Evolutionary conservation across 2,888 invertebrate genomes (phyloP).

Genomic region (Protophormia terraenovae): DNA sequence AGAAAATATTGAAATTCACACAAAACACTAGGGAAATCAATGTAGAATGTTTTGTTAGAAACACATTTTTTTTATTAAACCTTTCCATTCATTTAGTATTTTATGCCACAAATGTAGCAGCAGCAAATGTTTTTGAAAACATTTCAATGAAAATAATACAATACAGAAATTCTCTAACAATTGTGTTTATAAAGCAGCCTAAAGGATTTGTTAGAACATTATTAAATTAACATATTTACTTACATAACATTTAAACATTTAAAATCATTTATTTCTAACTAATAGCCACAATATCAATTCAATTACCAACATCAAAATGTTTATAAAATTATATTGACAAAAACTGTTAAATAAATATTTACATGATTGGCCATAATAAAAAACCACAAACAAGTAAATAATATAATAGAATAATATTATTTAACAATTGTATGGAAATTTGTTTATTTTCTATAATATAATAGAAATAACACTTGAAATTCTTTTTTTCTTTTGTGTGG

Average conservation of each 20-base stretch:
- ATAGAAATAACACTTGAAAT: not conserved
- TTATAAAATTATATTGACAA: slow-evolving; percentile 25
- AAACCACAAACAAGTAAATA: not conserved
- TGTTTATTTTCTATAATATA: not conserved
- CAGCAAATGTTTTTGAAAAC: not conserved
- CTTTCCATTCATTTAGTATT: slow-evolving; percentile 25
- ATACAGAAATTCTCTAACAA: too few relatives aligned
- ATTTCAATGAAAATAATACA: too few relatives aligned
- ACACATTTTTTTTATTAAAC: not conserved
- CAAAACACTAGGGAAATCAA: slow-evolving; percentile 50
- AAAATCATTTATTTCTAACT: not conserved
- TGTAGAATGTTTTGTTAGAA: slow-evolving; percentile 23
- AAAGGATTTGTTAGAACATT: slow-evolving; percentile 28
- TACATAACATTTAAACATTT: slow-evolving; percentile 1
- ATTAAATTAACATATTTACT: not conserved
- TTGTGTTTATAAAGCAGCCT: slow-evolving; percentile 18
- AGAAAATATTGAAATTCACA: not conserved
- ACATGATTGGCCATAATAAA: not conserved
- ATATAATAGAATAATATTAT: not conserved
- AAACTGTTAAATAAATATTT: slow-evolving; percentile 17
- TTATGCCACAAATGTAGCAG: not conserved
- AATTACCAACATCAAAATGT: not conserved
- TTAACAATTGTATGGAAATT: not conserved
- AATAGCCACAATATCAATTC: not conserved
- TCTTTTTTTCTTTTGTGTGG: not conserved